A percentile compares a stretch with the other conserved stretches of the same genome.
Evolutionary conservation across 2,797 vertebrate genomes (phyloP).

Genomic region (Percopsis omiscomaycus): DNA sequence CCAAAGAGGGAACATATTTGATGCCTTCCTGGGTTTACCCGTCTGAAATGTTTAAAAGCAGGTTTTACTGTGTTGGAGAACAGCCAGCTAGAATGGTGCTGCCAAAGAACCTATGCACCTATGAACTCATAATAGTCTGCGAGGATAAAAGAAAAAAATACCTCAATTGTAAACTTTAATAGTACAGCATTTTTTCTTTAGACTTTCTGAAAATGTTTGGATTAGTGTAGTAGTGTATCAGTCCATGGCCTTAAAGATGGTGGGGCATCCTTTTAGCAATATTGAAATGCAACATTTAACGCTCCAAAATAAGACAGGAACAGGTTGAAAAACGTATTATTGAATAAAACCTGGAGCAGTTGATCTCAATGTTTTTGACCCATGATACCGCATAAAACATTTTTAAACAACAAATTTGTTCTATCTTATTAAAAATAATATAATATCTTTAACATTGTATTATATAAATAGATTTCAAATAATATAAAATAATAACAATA

Average conservation of each 20-base stretch:
- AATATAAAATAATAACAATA: too few relatives aligned
- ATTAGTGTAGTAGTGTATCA: constrained; percentile 28
- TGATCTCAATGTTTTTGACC: too few relatives aligned
- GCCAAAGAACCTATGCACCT: constrained; percentile 52
- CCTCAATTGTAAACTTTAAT: constrained; percentile 46
- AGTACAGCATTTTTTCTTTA: too few relatives aligned
- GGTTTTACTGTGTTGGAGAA: constrained; percentile 39
- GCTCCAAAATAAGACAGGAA: constrained; percentile 33
- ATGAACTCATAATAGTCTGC: constrained; percentile 41
- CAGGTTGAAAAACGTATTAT: constrained; percentile 17
- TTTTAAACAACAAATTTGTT: too few relatives aligned
- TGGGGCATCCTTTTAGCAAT: constrained; percentile 25
- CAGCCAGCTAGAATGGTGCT: constrained; percentile 41
- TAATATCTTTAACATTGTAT: too few relatives aligned
- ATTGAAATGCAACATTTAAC: constrained; percentile 45
- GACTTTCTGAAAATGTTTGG: too few relatives aligned
- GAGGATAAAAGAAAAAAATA: constrained; percentile 29
- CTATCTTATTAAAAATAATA: too few relatives aligned
- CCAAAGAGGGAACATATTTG: constrained; percentile 70
- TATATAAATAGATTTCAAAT: too few relatives aligned
- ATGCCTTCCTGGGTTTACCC: constrained; percentile 69
- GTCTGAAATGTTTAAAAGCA: constrained; percentile 67
- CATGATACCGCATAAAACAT: too few relatives aligned
- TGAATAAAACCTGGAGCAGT: too few relatives aligned
- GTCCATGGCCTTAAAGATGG: constrained; percentile 27